Evolutionary conservation across 1,140 invertebrate genomes (phyloP).

Genomic region (Whitmania pigra): DNA sequence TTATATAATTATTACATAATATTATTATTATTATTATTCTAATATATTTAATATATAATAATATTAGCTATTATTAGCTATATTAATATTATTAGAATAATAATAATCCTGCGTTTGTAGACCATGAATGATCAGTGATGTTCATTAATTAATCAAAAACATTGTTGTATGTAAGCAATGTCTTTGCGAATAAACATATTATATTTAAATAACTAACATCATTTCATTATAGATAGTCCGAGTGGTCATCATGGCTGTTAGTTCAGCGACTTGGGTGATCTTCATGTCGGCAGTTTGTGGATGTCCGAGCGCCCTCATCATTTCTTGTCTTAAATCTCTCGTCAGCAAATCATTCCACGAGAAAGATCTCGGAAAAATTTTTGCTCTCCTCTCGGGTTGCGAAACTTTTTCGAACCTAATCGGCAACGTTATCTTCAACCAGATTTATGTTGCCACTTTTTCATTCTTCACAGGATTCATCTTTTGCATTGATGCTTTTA

Average conservation of each 20-base stretch:
- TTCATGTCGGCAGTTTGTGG: conserved; percentile 35
- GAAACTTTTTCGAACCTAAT: conserved; percentile 38
- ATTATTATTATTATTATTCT: no score
- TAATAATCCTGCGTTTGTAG: no score
- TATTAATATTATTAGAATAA: no score
- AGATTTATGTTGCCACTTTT: conserved; percentile 35
- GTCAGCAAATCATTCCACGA: conserved; percentile 35
- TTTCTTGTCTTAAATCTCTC: conserved; percentile 34
- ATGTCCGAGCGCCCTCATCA: conserved; percentile 33
- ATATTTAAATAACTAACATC: neutral
- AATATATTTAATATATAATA: no score
- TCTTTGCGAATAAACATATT: no score
- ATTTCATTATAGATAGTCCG: conserved; percentile 27
- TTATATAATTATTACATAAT: no score
- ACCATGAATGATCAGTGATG: no score
- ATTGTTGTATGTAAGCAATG: no score
- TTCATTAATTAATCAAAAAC: no score
- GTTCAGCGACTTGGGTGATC: conserved; percentile 36
- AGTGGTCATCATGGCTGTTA: conserved; percentile 33
- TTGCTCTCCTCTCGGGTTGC: conserved; percentile 34
- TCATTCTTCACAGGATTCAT: conserved; percentile 33
- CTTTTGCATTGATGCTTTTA: conserved; percentile 29
- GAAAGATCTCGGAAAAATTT: conserved; percentile 35
- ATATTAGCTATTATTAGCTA: no score
- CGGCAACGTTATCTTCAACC: conserved; percentile 36